These are phyloP conservation scores for Trachelus tabidus DNA, from an alignment of 2,888 invertebrate species.

Conservation along the genomic window DNA sequence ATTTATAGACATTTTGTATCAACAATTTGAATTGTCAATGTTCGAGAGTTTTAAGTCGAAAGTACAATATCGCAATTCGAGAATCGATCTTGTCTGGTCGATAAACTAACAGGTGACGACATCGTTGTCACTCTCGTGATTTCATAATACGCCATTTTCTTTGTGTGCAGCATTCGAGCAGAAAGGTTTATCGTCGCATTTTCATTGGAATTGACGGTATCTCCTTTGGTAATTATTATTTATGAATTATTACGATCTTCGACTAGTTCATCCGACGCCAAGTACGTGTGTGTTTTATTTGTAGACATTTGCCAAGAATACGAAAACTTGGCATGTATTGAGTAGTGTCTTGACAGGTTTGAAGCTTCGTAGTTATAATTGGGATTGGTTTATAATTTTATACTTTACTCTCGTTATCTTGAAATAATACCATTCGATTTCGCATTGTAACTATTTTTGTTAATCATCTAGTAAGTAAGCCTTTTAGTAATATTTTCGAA, in stretches of 20 bases:
- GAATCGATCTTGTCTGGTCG: constrained; percentile 32
- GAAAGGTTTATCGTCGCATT: constrained; percentile 37
- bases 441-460: no score
- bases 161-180: constrained; percentile 44
- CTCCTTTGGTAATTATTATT: background rate
- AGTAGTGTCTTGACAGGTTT: constrained; percentile 48
- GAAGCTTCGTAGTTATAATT: constrained; percentile 32
- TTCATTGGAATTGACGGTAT: constrained; percentile 40
- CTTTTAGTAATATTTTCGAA: background rate
- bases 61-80: background rate
- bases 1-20: background rate
- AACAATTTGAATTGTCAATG: no score
- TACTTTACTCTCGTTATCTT: background rate
- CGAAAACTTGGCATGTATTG: no score
- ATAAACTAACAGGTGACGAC: constrained; percentile 51
- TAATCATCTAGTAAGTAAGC: background rate
- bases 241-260: background rate
- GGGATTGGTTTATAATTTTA: background rate
- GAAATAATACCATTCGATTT: no score
- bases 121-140: constrained; percentile 52
- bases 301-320: no score
- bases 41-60: no score
- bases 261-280: background rate
- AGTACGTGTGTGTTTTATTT: no score
- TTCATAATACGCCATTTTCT: constrained; percentile 55